Evolutionary conservation across 2,797 vertebrate genomes (phyloP).

Genomic region (Sebastes iracundus): DNA sequence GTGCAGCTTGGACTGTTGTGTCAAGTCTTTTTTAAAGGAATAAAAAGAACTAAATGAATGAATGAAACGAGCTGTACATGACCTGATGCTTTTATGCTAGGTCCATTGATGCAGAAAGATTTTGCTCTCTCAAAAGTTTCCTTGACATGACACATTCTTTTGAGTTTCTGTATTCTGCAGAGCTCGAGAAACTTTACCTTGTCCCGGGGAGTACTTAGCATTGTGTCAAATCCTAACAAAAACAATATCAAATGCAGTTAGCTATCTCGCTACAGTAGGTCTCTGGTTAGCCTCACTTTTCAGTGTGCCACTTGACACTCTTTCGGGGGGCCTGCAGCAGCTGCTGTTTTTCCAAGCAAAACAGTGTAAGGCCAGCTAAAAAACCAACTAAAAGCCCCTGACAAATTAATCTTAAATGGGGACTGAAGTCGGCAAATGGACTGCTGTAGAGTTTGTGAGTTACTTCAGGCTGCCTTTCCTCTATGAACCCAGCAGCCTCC

Average conservation of each 20-base stretch:
- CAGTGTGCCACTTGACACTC: slow-evolving; percentile 64
- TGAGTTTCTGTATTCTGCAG: slow-evolving; percentile 1
- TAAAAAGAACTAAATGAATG: not conserved
- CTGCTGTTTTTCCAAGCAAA: slow-evolving; percentile 63
- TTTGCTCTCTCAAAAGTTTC: not conserved
- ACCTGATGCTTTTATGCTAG: not conserved
- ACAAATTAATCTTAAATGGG: slow-evolving; percentile 72
- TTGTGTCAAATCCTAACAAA: slow-evolving; percentile 61
- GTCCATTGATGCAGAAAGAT: not conserved
- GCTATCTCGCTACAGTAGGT: slow-evolving; percentile 41
- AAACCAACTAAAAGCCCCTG: slow-evolving; percentile 56
- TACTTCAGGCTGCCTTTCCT: not conserved
- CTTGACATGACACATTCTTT: not conserved
- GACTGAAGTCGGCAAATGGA: slow-evolving; percentile 46
- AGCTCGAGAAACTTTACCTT: slow-evolving; percentile 26
- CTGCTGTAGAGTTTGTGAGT: slow-evolving; percentile 12
- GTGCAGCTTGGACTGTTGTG: not conserved
- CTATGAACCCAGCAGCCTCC: not conserved
- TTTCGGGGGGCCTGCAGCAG: slow-evolving; percentile 44
- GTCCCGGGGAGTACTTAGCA: slow-evolving; percentile 44
- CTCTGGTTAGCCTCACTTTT: slow-evolving; percentile 60
- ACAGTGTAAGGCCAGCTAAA: slow-evolving; percentile 47
- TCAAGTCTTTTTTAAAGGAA: not conserved
- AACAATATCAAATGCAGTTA: slow-evolving; percentile 61
- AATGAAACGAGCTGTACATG: not conserved